Evolutionary conservation across 2,113 vertebrate species (phyloP).

Genomic region (Otus sunia): DNA sequence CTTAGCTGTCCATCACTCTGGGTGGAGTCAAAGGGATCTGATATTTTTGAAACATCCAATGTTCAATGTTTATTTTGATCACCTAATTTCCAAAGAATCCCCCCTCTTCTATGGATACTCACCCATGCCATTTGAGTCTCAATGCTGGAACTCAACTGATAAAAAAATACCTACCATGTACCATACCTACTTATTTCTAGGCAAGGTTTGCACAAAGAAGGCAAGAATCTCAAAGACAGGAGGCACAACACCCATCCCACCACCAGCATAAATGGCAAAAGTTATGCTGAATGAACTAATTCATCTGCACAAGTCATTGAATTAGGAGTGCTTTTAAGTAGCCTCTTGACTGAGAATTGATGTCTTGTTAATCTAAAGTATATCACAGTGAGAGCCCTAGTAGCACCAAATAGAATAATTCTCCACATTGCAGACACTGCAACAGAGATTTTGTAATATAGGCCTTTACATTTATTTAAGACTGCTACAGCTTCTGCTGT

Average conservation of each 20-base stretch:
- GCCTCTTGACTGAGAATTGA: conserved; percentile 35
- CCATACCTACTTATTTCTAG: neutral
- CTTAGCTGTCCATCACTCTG: neutral
- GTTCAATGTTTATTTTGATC: neutral
- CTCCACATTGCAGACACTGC: neutral
- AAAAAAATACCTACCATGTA: neutral
- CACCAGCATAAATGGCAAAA: neutral
- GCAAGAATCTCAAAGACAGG: neutral
- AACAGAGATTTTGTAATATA: neutral
- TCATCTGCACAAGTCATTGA: neutral
- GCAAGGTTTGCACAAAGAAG: neutral
- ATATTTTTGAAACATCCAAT: neutral
- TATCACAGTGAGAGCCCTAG: conserved; percentile 27
- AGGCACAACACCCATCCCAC: neutral
- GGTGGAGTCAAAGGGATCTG: neutral
- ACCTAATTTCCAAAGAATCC: neutral
- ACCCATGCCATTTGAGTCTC: neutral
- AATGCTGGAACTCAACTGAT: neutral
- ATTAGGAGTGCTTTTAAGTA: conserved; percentile 42
- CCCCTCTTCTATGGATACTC: neutral
- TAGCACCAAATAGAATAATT: neutral
- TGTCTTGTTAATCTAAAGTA: conserved; percentile 45
- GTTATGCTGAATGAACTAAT: conserved; percentile 10
- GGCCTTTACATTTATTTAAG: neutral
- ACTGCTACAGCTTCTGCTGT: neutral